Percentiles rank a stretch among this genome's conserved stretches.
These are phyloP conservation scores for Zosterops pallidus DNA, from an alignment of 2,113 vertebrate species.

Conservation along the genomic window DNA sequence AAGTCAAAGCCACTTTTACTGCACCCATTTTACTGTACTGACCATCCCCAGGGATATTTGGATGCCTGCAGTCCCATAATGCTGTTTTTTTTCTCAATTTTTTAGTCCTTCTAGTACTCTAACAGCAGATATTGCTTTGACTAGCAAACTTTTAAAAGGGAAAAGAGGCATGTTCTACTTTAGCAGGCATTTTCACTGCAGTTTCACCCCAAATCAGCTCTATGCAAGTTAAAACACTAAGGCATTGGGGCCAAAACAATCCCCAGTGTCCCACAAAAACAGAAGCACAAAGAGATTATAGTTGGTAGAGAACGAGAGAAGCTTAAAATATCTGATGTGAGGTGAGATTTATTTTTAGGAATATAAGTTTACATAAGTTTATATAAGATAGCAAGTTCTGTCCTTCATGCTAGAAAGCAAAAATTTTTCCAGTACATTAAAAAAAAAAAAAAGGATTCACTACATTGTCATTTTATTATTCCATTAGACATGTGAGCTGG, in stretches of 20 bases:
- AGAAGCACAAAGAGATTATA: neutral
- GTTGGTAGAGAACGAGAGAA: neutral
- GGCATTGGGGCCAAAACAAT: neutral
- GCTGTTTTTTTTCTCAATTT: neutral
- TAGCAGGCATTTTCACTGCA: neutral
- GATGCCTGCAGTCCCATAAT: neutral
- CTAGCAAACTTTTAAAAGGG: neutral
- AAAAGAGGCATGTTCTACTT: neutral
- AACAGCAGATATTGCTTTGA: neutral
- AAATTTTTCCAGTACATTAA: neutral
- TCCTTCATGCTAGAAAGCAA: neutral
- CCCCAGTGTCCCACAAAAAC: neutral
- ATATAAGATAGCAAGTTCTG: neutral
- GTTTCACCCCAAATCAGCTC: neutral
- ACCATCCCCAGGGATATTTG: neutral
- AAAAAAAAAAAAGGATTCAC: neutral
- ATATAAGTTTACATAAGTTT: neutral
- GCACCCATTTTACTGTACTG: neutral
- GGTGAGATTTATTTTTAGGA: neutral
- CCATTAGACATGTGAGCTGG: neutral
- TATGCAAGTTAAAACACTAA: neutral
- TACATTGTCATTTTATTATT: neutral
- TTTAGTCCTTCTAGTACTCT: neutral
- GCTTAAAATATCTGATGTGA: neutral
- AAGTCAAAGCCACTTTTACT: neutral